Conservation (phyloP, 2,797 vertebrate species). For the Thripadectes ignobilis region DNA sequence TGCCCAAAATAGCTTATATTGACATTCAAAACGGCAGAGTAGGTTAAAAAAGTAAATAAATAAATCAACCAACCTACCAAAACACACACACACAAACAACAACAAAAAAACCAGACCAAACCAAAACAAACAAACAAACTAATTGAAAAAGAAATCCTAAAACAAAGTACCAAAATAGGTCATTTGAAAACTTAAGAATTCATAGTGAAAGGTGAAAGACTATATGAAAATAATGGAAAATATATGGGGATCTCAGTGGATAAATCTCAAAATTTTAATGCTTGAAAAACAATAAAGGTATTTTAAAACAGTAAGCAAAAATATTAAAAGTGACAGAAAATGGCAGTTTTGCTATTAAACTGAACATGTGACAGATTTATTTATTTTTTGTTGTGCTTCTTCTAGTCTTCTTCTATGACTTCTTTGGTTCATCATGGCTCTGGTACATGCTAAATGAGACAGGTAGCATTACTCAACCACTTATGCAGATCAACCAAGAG, state of each 20-base stretch:
- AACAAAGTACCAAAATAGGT: neutral
- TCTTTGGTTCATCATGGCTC: neutral
- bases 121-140: neutral
- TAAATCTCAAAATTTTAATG: neutral
- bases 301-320: neutral
- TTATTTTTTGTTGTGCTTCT: neutral
- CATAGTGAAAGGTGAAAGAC: neutral
- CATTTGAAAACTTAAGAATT: neutral
- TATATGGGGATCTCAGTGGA: neutral
- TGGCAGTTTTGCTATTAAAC: neutral
- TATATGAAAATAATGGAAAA: neutral
- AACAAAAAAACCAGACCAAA: neutral
- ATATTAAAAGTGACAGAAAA: neutral
- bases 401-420: neutral
- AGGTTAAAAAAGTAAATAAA: neutral
- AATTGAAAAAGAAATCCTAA: neutral
- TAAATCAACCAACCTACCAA: neutral
- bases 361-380: neutral
- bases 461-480: neutral
- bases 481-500: neutral
- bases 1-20: neutral
- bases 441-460: neutral
- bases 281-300: neutral
- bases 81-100: neutral
- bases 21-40: neutral